Percentiles rank a stretch among this genome's conserved stretches.
Conservation (phyloP, 2,888 invertebrate species). For the Diploptera punctata region DNA sequence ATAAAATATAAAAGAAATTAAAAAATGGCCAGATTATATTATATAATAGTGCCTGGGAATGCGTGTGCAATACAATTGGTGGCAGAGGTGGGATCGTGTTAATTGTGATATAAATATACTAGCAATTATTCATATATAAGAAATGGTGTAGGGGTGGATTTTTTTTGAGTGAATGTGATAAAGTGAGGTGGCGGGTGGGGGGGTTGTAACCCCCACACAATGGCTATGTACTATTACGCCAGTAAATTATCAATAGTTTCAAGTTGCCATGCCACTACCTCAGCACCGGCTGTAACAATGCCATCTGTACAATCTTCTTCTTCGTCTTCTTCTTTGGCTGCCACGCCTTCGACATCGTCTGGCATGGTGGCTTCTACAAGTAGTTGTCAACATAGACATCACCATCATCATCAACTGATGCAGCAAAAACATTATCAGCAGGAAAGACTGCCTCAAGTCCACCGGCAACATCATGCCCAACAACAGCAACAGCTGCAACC, state of each 20-base stretch:
- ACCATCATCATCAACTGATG: constrained; percentile 10
- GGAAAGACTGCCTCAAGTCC: background rate
- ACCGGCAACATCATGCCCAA: background rate
- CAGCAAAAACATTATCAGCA: constrained; percentile 17
- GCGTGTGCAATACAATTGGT: no score
- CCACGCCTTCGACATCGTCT: constrained; percentile 27
- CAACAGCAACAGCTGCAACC: constrained; percentile 26
- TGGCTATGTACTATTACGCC: constrained; percentile 74
- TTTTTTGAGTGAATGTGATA: background rate
- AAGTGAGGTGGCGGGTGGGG: no score
- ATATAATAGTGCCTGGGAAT: no score
- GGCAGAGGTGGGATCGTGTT: no score
- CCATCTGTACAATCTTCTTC: constrained; percentile 24
- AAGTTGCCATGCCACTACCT: constrained; percentile 42
- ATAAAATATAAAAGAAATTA: no score
- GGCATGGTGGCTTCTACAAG: constrained; percentile 4
- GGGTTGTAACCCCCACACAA: constrained; percentile 35
- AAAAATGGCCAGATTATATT: no score
- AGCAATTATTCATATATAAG: no score
- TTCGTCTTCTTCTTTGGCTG: constrained; percentile 38
- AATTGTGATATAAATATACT: no score
- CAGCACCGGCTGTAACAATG: constrained; percentile 41
- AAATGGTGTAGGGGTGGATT: background rate
- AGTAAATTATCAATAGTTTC: constrained; percentile 69
- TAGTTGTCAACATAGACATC: constrained; percentile 10